These are phyloP conservation scores for Notoglanidium macrostoma DNA, from an alignment of 2,797 vertebrate genomes.

Conservation along the genomic window DNA sequence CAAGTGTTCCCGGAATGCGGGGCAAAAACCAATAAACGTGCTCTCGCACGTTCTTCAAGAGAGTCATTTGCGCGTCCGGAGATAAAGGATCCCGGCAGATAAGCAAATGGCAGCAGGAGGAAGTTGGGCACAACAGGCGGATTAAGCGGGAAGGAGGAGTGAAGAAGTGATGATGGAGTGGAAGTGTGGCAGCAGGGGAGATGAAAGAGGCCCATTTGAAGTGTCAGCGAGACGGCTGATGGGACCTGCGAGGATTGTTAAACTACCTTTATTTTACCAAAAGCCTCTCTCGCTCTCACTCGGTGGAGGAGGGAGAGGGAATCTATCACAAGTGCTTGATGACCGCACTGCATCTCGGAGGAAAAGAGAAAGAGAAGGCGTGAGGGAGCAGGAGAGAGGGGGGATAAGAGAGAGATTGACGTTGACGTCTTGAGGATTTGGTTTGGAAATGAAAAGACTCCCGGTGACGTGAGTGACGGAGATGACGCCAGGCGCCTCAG, in stretches of 20 bases:
- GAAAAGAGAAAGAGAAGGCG: constrained; percentile 26
- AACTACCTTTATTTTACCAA: constrained; percentile 62
- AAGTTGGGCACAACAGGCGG: constrained; percentile 57
- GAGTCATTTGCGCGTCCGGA: constrained; percentile 42
- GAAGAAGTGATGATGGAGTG: constrained; percentile 57
- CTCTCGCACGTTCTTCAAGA: constrained; percentile 31
- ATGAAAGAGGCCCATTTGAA: constrained; percentile 62
- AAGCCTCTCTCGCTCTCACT: constrained; percentile 7
- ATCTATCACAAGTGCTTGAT: constrained; percentile 47
- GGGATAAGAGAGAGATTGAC: constrained; percentile 39
- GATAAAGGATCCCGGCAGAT: constrained; percentile 45
- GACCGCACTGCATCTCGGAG: constrained; percentile 45
- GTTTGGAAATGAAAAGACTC: constrained; percentile 44
- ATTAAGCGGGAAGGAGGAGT: constrained; percentile 48
- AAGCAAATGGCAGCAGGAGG: constrained; percentile 52
- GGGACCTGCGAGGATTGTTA: constrained; percentile 56
- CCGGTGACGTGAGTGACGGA: constrained; percentile 50
- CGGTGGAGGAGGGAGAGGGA: constrained; percentile 17
- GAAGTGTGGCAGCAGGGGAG: constrained; percentile 55
- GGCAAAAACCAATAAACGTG: constrained; percentile 15
- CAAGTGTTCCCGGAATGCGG: not conserved
- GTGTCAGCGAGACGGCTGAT: constrained; percentile 60
- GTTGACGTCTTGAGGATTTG: constrained; percentile 49
- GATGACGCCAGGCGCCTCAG: constrained; percentile 27
- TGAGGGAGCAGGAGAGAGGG: not conserved